A percentile compares a stretch with the other conserved stretches of the same genome.
Evolutionary conservation across 37 sponge, comb jelly and placozoan genomes (phyloP).

Genomic region (Beroe forskalii): DNA sequence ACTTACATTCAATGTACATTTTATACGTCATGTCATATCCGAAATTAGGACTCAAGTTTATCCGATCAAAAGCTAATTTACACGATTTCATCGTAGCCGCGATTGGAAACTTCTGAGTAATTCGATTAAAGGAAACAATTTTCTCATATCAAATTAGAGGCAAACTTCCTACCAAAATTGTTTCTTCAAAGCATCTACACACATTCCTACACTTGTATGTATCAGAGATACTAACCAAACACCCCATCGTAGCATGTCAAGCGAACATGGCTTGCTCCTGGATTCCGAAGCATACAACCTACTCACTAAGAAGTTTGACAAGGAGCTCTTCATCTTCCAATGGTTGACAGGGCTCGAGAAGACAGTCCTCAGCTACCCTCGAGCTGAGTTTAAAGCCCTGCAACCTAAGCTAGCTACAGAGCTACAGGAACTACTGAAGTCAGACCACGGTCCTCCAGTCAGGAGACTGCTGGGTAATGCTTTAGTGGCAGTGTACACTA

Average conservation of each 20-base stretch:
- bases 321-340: constrained; percentile 59
- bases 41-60: too few relatives aligned
- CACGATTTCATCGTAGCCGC: too few relatives aligned
- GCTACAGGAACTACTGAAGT: constrained; percentile 68
- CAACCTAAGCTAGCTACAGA: constrained; percentile 54
- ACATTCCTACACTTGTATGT: too few relatives aligned
- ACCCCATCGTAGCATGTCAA: not conserved
- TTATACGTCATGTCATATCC: too few relatives aligned
- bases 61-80: too few relatives aligned
- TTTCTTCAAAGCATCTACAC: too few relatives aligned
- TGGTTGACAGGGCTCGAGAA: constrained; percentile 38
- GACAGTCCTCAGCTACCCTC: not conserved
- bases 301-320: not conserved
- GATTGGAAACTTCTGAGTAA: too few relatives aligned
- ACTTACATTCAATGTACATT: too few relatives aligned
- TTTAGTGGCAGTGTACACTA: constrained; percentile 73
- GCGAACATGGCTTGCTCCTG: constrained; percentile 10
- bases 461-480: constrained; percentile 70
- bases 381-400: constrained; percentile 27
- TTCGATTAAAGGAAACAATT: too few relatives aligned
- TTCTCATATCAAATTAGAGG: too few relatives aligned
- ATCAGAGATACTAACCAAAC: not conserved
- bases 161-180: too few relatives aligned
- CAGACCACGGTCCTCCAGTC: constrained; percentile 72
- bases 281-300: constrained; percentile 20